Evolutionary conservation across 2,888 invertebrate genomes (phyloP).

Genomic region (Leucania comma): DNA sequence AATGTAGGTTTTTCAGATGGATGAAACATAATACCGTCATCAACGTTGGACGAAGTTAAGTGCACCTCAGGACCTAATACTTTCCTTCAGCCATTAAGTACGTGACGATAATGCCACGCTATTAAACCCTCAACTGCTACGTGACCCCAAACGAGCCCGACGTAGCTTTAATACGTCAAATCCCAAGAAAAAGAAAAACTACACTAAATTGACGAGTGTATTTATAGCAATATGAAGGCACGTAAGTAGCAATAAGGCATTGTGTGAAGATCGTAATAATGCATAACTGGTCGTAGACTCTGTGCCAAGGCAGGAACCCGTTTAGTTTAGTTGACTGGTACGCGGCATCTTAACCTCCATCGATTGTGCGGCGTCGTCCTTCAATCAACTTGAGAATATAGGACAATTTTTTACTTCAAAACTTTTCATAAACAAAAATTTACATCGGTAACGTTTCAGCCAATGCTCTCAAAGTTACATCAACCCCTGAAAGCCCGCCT

Average conservation of each 20-base stretch:
- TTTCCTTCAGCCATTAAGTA: constrained; percentile 49
- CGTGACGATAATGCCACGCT: constrained; percentile 54
- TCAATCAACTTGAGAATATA: constrained; percentile 42
- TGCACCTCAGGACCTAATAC: constrained; percentile 35
- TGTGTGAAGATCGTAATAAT: constrained; percentile 58
- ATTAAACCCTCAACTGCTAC: constrained; percentile 60
- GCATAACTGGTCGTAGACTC: constrained; percentile 57
- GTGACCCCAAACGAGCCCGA: constrained; percentile 37
- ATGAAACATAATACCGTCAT: constrained; percentile 36
- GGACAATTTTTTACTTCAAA: constrained; percentile 32
- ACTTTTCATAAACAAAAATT: constrained; percentile 13
- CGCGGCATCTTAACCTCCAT: constrained; percentile 54
- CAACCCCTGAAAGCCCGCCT: constrained; percentile 37
- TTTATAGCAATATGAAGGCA: constrained; percentile 51
- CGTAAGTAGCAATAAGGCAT: constrained; percentile 61
- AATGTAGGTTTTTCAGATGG: constrained; percentile 9
- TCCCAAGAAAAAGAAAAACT: constrained; percentile 39
- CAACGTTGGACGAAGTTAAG: constrained; percentile 41
- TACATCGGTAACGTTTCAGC: constrained; percentile 24
- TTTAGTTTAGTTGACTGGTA: constrained; percentile 51
- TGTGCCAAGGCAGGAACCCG: constrained; percentile 52
- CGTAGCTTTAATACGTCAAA: constrained; percentile 53
- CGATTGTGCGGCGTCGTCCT: constrained; percentile 41
- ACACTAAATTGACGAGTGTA: constrained; percentile 39
- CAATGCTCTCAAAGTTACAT: constrained; percentile 42